Evolutionary conservation across 2,797 vertebrate species (phyloP).

Genomic region (Anniella stebbinsi): DNA sequence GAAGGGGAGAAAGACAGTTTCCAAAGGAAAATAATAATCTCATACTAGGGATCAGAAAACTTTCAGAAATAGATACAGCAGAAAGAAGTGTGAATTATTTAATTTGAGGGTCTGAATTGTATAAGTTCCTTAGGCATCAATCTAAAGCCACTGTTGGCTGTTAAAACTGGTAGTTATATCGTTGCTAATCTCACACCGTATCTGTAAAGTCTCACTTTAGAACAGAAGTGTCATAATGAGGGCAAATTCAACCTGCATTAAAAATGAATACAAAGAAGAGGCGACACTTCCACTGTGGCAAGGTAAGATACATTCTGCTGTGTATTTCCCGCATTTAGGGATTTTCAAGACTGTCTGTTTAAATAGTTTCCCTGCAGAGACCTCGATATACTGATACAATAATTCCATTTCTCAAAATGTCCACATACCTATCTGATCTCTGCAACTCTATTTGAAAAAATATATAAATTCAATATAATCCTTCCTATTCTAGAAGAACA

Average conservation of each 20-base stretch:
- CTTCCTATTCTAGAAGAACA: background rate
- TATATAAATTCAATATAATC: conserved; percentile 7
- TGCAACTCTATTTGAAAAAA: background rate
- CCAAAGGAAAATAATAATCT: background rate
- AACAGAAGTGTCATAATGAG: conserved; percentile 18
- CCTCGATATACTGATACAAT: background rate
- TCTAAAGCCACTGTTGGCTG: background rate
- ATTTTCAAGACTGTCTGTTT: background rate
- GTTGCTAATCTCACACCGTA: conserved; percentile 5
- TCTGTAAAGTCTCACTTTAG: conserved; percentile 17
- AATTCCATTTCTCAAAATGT: background rate
- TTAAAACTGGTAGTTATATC: background rate
- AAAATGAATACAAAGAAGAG: conserved; percentile 4
- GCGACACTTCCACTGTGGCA: background rate
- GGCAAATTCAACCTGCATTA: background rate
- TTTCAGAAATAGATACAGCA: background rate
- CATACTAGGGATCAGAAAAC: background rate
- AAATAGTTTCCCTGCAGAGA: background rate
- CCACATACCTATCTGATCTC: background rate
- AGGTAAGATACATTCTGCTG: background rate
- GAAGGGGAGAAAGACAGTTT: background rate
- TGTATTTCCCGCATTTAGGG: background rate
- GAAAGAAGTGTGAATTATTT: conserved; percentile 8
- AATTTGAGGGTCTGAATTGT: conserved; percentile 22
- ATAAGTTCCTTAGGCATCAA: conserved; percentile 2